Evolutionary conservation across 2,888 invertebrate species (phyloP).

Genomic region (Drosophila lutescens): DNA sequence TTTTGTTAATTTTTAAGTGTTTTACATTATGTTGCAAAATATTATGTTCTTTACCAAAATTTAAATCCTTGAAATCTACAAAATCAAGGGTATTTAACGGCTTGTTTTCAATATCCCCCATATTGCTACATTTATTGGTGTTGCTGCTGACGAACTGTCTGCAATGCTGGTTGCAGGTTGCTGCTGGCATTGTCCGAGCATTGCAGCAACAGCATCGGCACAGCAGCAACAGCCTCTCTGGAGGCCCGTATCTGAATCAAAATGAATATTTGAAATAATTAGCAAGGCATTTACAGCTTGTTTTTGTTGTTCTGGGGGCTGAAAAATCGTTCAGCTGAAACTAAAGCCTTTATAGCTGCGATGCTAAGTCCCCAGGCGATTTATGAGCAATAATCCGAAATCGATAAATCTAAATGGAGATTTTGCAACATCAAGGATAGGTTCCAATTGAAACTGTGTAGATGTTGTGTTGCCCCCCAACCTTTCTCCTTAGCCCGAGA

Average conservation of each 20-base stretch:
- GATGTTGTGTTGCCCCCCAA: not conserved
- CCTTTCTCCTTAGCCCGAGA: not conserved
- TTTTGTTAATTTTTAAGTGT: too few species aligned
- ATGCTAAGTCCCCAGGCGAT: constrained; percentile 17
- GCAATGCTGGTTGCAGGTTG: constrained; percentile 66
- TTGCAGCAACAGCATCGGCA: constrained; percentile 22
- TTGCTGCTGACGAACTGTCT: constrained; percentile 14
- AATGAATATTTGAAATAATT: constrained; percentile 74
- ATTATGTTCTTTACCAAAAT: too few species aligned
- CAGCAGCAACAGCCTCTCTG: constrained; percentile 30
- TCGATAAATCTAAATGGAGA: constrained; percentile 23
- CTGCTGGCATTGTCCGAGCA: constrained; percentile 34
- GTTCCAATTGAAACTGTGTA: not conserved
- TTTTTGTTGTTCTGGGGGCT: constrained; percentile 22
- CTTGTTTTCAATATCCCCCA: not conserved
- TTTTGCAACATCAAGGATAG: constrained; percentile 19
- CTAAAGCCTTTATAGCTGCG: constrained; percentile 33
- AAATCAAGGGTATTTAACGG: not conserved
- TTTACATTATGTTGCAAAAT: too few species aligned
- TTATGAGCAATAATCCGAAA: constrained; percentile 5
- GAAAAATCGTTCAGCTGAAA: constrained; percentile 42
- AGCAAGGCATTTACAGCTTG: constrained; percentile 47
- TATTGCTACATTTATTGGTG: constrained; percentile 1
- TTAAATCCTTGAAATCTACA: not conserved
- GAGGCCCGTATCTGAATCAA: constrained; percentile 70